Base-by-base conservation (phyloP, 1,140 invertebrate genomes). In the Sycophaga agraensis region DNA sequence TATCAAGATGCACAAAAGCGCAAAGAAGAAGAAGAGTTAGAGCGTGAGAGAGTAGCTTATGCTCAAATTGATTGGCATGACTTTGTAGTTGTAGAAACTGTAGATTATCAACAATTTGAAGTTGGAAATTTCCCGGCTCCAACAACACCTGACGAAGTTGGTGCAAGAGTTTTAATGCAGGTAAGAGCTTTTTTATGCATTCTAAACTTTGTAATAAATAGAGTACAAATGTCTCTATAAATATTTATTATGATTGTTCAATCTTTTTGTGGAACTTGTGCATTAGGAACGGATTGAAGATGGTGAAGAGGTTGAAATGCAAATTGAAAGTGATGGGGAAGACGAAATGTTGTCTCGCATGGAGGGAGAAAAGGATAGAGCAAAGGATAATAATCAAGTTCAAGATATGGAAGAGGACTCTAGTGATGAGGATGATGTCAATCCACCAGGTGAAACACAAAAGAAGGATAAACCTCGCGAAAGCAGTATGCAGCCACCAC, bases 11-110 rank as follows among this genome's bases (percentile, higher is more conserved):
- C 91, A 14, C 92, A 97, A 72, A 90, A 89, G 53, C 87, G 92
- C 1, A 91, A 92, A 63, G 95, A 98, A 77, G 95, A 99, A 76
- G 95, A 97, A 70, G 92, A 93, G 70, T 84, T 94, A 16, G 97
- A 99, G 78, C 87, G 92, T 37, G 98, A 99, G 80, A 86, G 96
- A 81, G 88, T 98, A 31, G 95, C 96, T 0, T 99, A 99, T 77
- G 94, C 95, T 3, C 93, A 96, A 71, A 98, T 99, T 67, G 98
- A 99, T 77, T 99, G 98, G 98, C 98, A 99, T 75, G 97, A 99
- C 81, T 99, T 99, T 83, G 97, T 99, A 2, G 96, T 99, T 0
- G 98, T 99, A 0, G 97, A 99, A 80, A 99, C 97, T 0, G 97
- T 99, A 0, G 98, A 99, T 78, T 99, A 99, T 79, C 94, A 98